Evolutionary conservation across 2,797 vertebrate genomes (phyloP).

Genomic region (Sebastes glaucus): DNA sequence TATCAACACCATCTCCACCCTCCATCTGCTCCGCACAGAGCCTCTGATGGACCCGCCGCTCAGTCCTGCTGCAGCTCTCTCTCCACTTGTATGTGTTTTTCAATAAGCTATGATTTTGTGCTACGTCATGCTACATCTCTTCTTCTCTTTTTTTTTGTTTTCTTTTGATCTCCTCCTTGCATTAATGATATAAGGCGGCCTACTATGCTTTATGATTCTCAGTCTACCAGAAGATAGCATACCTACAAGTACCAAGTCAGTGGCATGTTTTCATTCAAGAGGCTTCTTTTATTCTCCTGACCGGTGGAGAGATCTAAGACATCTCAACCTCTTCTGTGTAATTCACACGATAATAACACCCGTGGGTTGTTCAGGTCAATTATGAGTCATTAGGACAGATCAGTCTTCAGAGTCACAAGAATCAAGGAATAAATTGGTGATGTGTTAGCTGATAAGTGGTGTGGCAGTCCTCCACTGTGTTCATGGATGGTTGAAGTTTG

Average conservation of each 20-base stretch:
- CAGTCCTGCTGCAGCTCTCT: conserved; percentile 32
- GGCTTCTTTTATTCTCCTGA: background rate
- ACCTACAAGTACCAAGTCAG: background rate
- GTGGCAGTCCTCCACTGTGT: background rate
- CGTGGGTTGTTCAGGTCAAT: background rate
- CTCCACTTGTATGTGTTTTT: conserved; percentile 4
- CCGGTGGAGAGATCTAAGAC: background rate
- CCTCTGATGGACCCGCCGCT: conserved; percentile 39
- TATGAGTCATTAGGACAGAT: background rate
- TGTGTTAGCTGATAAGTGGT: background rate
- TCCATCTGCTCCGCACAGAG: conserved; percentile 61
- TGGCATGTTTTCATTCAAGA: background rate
- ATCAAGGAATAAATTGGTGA: background rate
- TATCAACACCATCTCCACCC: conserved; percentile 60
- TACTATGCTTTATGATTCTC: background rate
- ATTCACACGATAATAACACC: background rate
- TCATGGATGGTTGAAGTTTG: background rate
- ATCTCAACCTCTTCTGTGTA: background rate
- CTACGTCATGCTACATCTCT: background rate
- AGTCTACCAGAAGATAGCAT: background rate
- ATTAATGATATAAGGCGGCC: conserved; percentile 1
- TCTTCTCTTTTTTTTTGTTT: background rate
- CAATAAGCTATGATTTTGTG: background rate
- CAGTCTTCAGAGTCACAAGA: background rate
- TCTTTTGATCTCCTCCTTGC: background rate